Evolutionary conservation across 1,140 invertebrate genomes (phyloP), one percentile per base, ranked within the genome.

Genomic region (Euura saliciscinereae): DNA sequence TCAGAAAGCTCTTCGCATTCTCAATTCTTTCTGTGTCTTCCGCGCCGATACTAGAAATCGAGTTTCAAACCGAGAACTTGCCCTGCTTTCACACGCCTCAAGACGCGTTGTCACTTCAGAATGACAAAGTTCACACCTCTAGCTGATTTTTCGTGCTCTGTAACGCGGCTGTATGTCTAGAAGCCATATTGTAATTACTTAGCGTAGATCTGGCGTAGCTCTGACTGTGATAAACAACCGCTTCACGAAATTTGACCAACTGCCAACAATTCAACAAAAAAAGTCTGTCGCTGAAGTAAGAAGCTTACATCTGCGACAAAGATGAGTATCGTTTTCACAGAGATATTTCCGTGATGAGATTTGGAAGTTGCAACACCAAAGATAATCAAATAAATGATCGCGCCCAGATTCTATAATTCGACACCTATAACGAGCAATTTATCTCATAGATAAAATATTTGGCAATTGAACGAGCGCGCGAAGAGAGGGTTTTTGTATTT

Each of bases 1-100:
- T 78, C 78, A 76, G 78, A 76, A 28, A 73, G 73, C 76, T 78
- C 77, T 80, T 80, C 77, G 71, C 79, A 78, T 80, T 84, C 75
- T 79, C 73, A 78, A 82, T 83, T 83, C 79, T 80, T 79, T 75
- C 82, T 59, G 70, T 75, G 75, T 71, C 73, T 78, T 76, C 66
- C 72, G 65, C 75, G 70, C 44, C 69, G 59, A 66, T 70, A 6
- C 44, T 28, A 69, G 71, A 68, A 45, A 46, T 59, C 6, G 3
- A 59, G 51, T 59, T 59, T n/a, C 51, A 59, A 59, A 59, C 28
- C 28, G 28, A 28, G 28, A 28, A 59, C 3, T 59, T 59, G 51
- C 13, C 13, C 51, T 3, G 3, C 6, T n/a, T n/a, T 59, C 13
- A 28, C 13, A 59, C 51, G 10, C 6, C 13, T n/a, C 10, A 59